phyloP scores from a whole-genome alignment of 2,888 invertebrate genomes.

The Drosophila paucipuncta region DNA sequence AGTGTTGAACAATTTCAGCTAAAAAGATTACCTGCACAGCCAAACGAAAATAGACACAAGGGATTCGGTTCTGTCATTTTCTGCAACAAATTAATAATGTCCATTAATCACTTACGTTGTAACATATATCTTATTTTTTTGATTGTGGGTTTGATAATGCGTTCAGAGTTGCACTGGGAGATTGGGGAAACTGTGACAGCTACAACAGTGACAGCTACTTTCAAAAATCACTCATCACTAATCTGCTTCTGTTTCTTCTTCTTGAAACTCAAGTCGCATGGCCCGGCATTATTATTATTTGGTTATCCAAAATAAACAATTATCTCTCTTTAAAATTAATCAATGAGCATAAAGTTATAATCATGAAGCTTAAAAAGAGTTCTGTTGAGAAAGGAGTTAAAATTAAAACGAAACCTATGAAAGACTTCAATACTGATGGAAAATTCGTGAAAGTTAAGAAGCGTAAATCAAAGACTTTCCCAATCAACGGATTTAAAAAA shows the following conservation, averaged over 20 bases:
- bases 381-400: background rate
- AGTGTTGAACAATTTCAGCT: conserved; percentile 34
- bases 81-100: background rate
- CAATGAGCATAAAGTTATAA: background rate
- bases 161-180: conserved; percentile 14
- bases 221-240: conserved; percentile 9
- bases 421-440: background rate
- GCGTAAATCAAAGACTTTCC: background rate
- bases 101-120: background rate
- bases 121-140: background rate
- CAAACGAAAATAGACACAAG: background rate
- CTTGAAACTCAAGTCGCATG: conserved; percentile 30
- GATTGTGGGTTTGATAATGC: conserved; percentile 9
- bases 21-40: conserved; percentile 8
- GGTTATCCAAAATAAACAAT: background rate
- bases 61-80: conserved; percentile 3
- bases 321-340: background rate
- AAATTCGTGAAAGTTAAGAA: background rate
- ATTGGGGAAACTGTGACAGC: conserved; percentile 1
- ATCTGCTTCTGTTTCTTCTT: background rate
- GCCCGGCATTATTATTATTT: conserved; percentile 17
- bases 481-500: background rate
- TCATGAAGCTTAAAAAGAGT: background rate
- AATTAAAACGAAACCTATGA: background rate
- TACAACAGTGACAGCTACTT: conserved; percentile 16